These are phyloP conservation scores for Acestrorhynchus altus DNA, from an alignment of 2,797 vertebrate species.

Conservation along the genomic window DNA sequence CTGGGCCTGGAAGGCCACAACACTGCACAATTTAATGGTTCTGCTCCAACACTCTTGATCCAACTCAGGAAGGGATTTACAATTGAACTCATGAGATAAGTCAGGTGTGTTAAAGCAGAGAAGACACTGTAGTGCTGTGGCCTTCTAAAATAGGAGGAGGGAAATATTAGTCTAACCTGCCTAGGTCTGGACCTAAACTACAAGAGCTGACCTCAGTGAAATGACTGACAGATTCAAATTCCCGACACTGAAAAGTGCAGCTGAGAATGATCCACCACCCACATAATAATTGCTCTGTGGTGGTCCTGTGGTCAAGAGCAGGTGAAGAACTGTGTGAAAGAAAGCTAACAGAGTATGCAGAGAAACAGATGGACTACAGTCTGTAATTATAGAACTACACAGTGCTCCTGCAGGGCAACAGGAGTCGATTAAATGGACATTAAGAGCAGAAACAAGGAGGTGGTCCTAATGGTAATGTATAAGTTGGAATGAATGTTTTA, in stretches of 20 bases:
- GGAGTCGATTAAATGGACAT: too few species aligned
- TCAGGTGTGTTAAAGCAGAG: not conserved
- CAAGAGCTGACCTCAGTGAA: not conserved
- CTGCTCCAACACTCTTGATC: not conserved
- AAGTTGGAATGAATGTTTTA: too few species aligned
- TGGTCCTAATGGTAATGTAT: too few species aligned
- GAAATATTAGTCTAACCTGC: not conserved
- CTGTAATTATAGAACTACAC: too few species aligned
- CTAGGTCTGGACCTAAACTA: not conserved
- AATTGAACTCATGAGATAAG: not conserved
- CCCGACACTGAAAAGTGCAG: not conserved
- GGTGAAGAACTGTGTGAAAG: too few species aligned
- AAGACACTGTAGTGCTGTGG: not conserved
- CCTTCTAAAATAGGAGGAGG: not conserved
- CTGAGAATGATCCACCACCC: too few species aligned
- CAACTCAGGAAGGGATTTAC: not conserved
- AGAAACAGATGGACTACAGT: too few species aligned
- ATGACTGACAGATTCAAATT: not conserved
- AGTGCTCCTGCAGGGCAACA: too few species aligned
- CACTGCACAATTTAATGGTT: not conserved
- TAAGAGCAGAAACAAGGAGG: too few species aligned
- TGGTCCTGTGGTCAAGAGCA: too few species aligned
- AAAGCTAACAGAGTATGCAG: too few species aligned
- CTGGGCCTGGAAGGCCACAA: not conserved
- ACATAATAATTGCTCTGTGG: too few species aligned